A percentile compares a stretch with the other conserved stretches of the same genome.
phyloP scores from a whole-genome alignment of 2,113 vertebrate species.

The Callaeas wilsoni region DNA sequence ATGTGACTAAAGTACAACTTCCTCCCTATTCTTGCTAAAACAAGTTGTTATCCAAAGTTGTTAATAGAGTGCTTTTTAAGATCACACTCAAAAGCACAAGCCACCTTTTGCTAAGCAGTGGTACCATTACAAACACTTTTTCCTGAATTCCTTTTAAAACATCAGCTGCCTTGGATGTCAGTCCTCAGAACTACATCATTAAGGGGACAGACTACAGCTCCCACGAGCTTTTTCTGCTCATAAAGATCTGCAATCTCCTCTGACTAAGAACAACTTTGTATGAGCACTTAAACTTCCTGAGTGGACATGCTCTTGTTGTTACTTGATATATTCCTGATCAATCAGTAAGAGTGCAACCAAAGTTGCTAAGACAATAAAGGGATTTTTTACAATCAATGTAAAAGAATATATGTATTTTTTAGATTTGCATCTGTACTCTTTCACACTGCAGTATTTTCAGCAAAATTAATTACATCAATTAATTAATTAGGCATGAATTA shows the following conservation, averaged over 20 bases:
- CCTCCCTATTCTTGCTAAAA: background rate
- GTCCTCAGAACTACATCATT: background rate
- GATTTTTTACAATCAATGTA: background rate
- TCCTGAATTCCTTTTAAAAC: background rate
- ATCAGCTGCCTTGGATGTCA: background rate
- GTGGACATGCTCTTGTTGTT: background rate
- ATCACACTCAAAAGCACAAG: background rate
- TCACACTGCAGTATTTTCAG: background rate
- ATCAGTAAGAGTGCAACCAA: background rate
- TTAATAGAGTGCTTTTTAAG: background rate
- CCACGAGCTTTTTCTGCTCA: background rate
- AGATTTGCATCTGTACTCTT: background rate
- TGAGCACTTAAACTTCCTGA: background rate
- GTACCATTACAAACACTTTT: background rate
- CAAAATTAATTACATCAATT: background rate
- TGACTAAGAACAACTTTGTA: background rate
- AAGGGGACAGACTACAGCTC: background rate
- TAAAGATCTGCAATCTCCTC: background rate
- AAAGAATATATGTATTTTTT: background rate
- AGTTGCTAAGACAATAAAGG: background rate
- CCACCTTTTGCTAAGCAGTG: background rate
- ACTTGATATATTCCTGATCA: background rate
- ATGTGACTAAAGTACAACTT: background rate
- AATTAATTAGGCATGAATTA: background rate
- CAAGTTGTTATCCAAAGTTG: background rate